Percentiles rank a stretch among this genome's conserved stretches.
These are phyloP conservation scores for Selene dorsalis DNA, from an alignment of 2,797 vertebrate species.

Conservation along the genomic window DNA sequence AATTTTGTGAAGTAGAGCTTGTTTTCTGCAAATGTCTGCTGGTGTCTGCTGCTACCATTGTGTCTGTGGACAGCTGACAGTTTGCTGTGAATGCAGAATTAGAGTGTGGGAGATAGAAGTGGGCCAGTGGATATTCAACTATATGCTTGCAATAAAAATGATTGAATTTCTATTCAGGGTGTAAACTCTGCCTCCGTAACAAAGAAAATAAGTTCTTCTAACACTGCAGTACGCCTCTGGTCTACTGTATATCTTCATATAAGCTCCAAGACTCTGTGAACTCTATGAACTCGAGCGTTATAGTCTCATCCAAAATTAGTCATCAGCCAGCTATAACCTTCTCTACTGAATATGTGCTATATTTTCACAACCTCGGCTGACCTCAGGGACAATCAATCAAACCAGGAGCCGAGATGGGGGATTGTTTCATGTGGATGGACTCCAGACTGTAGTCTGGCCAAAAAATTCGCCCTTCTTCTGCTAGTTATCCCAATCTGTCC, in stretches of 20 bases:
- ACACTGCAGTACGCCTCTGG: background rate
- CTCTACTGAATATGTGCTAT: slow-evolving; percentile 54
- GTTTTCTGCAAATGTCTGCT: slow-evolving; percentile 47
- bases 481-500: slow-evolving; percentile 71
- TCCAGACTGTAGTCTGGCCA: slow-evolving; percentile 72
- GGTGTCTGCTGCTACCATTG: slow-evolving; percentile 39
- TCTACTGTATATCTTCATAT: slow-evolving; percentile 40
- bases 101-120: slow-evolving; percentile 49
- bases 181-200: slow-evolving; percentile 15
- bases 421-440: slow-evolving; percentile 75
- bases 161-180: slow-evolving; percentile 16
- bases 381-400: slow-evolving; percentile 72
- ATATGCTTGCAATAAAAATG: slow-evolving; percentile 13
- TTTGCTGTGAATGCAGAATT: slow-evolving; percentile 43
- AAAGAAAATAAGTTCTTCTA: slow-evolving; percentile 3
- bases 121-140: slow-evolving; percentile 38
- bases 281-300: slow-evolving; percentile 55
- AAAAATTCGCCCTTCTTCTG: slow-evolving; percentile 55
- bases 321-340: slow-evolving; percentile 60
- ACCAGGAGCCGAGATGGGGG: slow-evolving; percentile 62
- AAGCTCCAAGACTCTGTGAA: slow-evolving; percentile 36
- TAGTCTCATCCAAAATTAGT: slow-evolving; percentile 68
- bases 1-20: slow-evolving; percentile 35
- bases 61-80: slow-evolving; percentile 41
- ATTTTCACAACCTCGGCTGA: slow-evolving; percentile 71